Conservation (phyloP, 92 coral and sea anemone species). For the Epizoanthus rinbou region DNA sequence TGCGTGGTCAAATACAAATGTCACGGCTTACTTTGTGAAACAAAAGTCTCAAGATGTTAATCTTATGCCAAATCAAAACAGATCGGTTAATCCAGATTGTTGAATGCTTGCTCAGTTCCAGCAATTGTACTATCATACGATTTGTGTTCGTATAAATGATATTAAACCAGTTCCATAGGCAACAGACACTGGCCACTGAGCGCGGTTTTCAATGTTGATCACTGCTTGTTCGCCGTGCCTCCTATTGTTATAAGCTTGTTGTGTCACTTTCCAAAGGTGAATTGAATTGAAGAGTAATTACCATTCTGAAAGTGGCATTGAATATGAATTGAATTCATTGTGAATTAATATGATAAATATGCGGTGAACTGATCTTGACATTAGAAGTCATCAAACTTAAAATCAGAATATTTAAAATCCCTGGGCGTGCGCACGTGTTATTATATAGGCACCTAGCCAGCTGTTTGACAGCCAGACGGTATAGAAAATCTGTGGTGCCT, state of each 20-base stretch:
- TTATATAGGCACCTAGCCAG: too few species aligned
- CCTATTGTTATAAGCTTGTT: conserved; percentile 12
- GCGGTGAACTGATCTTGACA: background rate
- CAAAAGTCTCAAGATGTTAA: conserved; percentile 13
- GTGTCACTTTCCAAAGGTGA: background rate
- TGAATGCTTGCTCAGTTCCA: background rate
- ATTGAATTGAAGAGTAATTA: conserved; percentile 8
- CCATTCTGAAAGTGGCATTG: conserved; percentile 11
- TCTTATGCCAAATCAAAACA: background rate
- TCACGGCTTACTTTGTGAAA: conserved; percentile 1
- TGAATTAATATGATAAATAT: conserved; percentile 24
- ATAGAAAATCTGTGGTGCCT: too few species aligned
- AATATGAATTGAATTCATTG: conserved; percentile 10
- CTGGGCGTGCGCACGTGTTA: background rate
- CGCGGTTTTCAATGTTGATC: background rate
- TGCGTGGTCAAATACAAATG: conserved; percentile 12
- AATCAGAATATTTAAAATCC: background rate
- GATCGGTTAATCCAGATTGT: background rate
- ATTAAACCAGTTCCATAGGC: background rate
- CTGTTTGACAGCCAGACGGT: too few species aligned
- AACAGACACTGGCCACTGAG: background rate
- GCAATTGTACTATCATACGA: background rate
- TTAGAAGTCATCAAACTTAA: background rate
- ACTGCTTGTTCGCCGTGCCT: background rate
- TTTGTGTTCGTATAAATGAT: too few species aligned